These are phyloP conservation scores for Tinea semifulvella DNA, from an alignment of 2,888 invertebrate genomes.

Conservation along the genomic window DNA sequence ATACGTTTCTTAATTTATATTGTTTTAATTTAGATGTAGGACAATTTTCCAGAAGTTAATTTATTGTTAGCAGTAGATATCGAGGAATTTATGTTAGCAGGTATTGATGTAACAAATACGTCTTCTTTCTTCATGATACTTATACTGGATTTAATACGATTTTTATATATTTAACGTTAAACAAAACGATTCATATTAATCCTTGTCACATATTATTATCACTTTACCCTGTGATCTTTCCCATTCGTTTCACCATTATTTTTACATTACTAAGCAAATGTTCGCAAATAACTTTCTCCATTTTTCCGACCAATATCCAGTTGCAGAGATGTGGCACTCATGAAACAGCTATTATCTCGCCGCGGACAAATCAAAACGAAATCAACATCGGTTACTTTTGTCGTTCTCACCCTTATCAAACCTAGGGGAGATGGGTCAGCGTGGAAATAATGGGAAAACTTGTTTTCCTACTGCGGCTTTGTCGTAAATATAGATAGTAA, in stretches of 20 bases:
- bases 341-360: conserved; percentile 53
- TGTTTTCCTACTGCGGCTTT: conserved; percentile 27
- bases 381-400: conserved; percentile 60
- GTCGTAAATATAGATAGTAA: conserved; percentile 1
- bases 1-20: too few relatives aligned
- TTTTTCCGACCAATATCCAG: conserved; percentile 14
- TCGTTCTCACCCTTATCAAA: conserved; percentile 53
- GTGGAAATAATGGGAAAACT: conserved; percentile 49
- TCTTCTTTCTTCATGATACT: too few relatives aligned
- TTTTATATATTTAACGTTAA: too few relatives aligned
- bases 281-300: conserved; percentile 7
- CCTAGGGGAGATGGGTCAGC: conserved; percentile 37
- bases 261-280: conserved; percentile 14
- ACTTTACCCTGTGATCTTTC: background rate
- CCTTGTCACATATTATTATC: background rate
- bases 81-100: too few relatives aligned
- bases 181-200: conserved; percentile 6
- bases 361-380: conserved; percentile 56
- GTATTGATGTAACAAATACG: too few relatives aligned
- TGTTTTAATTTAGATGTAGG: too few relatives aligned
- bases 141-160: too few relatives aligned
- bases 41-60: too few relatives aligned
- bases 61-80: too few relatives aligned
- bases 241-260: conserved; percentile 13
- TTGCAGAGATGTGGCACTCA: conserved; percentile 32